A percentile compares a stretch with the other conserved stretches of the same genome.
These are phyloP conservation scores for Nomada fabriciana DNA, from an alignment of 2,888 invertebrate genomes.

Conservation along the genomic window DNA sequence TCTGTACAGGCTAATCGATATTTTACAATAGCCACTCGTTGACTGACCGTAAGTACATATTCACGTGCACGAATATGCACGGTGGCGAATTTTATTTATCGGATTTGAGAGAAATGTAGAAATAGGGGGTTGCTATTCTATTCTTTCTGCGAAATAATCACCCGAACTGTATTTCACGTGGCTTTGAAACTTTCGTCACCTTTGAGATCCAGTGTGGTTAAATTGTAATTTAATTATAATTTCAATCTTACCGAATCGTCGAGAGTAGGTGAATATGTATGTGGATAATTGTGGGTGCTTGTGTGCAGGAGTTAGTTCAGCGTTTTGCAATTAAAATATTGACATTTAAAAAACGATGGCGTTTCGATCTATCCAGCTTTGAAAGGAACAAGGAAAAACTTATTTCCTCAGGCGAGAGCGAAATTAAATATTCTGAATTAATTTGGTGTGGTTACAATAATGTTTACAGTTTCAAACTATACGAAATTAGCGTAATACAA, in stretches of 20 bases:
- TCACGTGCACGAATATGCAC: conserved; percentile 17
- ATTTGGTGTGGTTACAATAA: not conserved
- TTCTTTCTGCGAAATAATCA: conserved; percentile 17
- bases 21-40: conserved; percentile 25
- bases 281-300: too few species aligned
- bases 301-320: too few species aligned
- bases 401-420: not conserved
- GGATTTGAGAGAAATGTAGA: not conserved
- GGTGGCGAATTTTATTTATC: conserved; percentile 29
- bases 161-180: not conserved
- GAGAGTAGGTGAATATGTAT: too few species aligned
- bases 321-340: too few species aligned
- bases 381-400: not conserved
- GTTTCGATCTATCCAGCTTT: not conserved
- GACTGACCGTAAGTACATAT: conserved; percentile 14
- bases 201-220: not conserved
- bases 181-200: not conserved
- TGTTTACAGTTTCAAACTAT: not conserved
- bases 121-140: conserved; percentile 5
- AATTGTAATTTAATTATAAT: not conserved
- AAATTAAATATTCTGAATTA: not conserved
- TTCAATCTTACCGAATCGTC: not conserved
- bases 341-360: too few species aligned
- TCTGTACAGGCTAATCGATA: conserved; percentile 46
- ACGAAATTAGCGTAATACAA: not conserved